phyloP scores from a whole-genome alignment of 2,888 invertebrate genomes.

The Eupeodes luniger region DNA sequence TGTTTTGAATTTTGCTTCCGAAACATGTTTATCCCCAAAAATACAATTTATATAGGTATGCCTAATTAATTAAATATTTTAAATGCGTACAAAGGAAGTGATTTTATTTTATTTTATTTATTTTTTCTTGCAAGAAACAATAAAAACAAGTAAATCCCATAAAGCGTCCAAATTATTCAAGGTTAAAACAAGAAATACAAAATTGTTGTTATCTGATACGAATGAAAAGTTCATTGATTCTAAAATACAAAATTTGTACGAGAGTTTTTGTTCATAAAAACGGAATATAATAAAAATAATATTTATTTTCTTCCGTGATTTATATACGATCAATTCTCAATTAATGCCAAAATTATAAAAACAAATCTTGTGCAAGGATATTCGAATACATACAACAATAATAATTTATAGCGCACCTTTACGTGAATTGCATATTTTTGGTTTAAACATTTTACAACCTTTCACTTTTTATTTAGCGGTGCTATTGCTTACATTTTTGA shows the following conservation, averaged over 20 bases:
- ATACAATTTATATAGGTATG: not conserved
- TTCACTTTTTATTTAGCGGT: not conserved
- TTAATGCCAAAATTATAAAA: constrained; percentile 23
- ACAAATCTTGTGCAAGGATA: constrained; percentile 17
- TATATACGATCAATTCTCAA: constrained; percentile 12
- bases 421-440: constrained; percentile 24
- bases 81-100: constrained; percentile 33
- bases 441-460: constrained; percentile 1
- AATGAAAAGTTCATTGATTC: constrained; percentile 11
- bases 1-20: constrained; percentile 9
- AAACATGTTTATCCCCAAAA: constrained; percentile 15
- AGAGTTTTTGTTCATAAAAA: not conserved
- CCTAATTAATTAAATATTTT: constrained; percentile 11
- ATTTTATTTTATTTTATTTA: constrained; percentile 5
- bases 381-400: not conserved
- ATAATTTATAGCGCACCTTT: constrained; percentile 23
- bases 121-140: not conserved
- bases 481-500: constrained; percentile 12
- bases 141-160: not conserved
- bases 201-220: constrained; percentile 13
- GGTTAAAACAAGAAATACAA: not conserved
- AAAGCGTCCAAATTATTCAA: constrained; percentile 8
- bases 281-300: not conserved
- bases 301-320: constrained; percentile 5
- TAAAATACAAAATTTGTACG: no score